A percentile compares a stretch with the other conserved stretches of the same genome.
Evolutionary conservation across 2,888 invertebrate genomes (phyloP).

Genomic region (Stenotaenia linearis): DNA sequence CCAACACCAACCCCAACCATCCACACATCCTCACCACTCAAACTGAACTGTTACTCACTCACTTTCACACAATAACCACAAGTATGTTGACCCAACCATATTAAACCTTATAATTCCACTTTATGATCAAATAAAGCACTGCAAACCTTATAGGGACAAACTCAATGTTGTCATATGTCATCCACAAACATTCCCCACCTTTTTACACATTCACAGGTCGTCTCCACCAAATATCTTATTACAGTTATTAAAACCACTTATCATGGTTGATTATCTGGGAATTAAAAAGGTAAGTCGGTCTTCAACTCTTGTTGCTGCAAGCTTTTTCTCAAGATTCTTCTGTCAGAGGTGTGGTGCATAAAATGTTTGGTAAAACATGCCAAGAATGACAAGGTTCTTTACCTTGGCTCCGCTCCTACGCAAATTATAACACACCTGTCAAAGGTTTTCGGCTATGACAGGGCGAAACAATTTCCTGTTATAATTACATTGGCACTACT

Average conservation of each 20-base stretch:
- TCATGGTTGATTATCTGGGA: too few relatives aligned
- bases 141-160: neutral
- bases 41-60: too few relatives aligned
- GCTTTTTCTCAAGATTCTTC: neutral
- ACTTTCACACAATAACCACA: too few relatives aligned
- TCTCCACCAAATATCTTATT: too few relatives aligned
- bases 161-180: neutral
- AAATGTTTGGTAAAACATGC: conserved; percentile 8
- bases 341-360: conserved; percentile 5
- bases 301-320: neutral
- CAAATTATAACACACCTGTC: conserved; percentile 1
- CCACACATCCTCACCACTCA: too few relatives aligned
- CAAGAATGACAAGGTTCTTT: conserved; percentile 7
- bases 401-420: neutral
- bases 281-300: neutral
- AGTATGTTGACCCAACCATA: too few relatives aligned
- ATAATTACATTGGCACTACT: neutral
- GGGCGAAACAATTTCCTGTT: neutral
- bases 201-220: too few relatives aligned
- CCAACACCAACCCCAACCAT: too few relatives aligned
- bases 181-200: neutral
- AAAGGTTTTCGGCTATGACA: neutral
- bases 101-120: neutral
- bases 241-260: too few relatives aligned
- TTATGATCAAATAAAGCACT: neutral